Conservation (phyloP, 2,797 vertebrate genomes). For the Malurus splendens region DNA sequence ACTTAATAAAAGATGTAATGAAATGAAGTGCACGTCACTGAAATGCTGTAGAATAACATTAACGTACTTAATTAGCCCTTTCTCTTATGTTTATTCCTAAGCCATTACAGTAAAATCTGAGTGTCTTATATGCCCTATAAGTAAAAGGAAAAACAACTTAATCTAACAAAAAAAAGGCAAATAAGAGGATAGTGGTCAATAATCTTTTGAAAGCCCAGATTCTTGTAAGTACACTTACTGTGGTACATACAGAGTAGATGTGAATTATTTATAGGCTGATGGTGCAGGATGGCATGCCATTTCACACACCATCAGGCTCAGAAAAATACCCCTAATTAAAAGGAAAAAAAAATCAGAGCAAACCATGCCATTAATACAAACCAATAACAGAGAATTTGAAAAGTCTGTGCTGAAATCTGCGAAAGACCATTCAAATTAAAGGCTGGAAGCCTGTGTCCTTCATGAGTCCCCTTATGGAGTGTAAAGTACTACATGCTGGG, state of each 20-base stretch:
- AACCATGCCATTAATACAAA: not conserved
- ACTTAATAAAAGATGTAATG: not conserved
- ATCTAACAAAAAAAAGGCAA: not conserved
- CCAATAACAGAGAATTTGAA: not conserved
- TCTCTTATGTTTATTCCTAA: not conserved
- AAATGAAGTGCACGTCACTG: not conserved
- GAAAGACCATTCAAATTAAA: not conserved
- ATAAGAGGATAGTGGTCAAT: not conserved
- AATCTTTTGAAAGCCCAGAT: not conserved
- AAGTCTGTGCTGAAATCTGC: not conserved
- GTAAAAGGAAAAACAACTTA: not conserved
- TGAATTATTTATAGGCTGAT: conserved; percentile 25
- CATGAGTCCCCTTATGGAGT: not conserved
- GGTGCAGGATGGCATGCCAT: not conserved
- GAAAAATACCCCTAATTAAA: not conserved
- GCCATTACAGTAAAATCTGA: not conserved
- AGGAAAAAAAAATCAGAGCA: not conserved
- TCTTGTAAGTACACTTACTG: not conserved
- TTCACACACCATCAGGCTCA: conserved; percentile 16
- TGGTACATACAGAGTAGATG: not conserved
- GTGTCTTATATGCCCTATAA: not conserved
- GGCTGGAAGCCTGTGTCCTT: not conserved
- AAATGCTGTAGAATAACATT: not conserved
- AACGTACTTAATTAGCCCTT: not conserved
- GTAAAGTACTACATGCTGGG: not conserved